phyloP scores from a whole-genome alignment of 2,888 invertebrate species.

The Sphaerophoria taeniata region DNA sequence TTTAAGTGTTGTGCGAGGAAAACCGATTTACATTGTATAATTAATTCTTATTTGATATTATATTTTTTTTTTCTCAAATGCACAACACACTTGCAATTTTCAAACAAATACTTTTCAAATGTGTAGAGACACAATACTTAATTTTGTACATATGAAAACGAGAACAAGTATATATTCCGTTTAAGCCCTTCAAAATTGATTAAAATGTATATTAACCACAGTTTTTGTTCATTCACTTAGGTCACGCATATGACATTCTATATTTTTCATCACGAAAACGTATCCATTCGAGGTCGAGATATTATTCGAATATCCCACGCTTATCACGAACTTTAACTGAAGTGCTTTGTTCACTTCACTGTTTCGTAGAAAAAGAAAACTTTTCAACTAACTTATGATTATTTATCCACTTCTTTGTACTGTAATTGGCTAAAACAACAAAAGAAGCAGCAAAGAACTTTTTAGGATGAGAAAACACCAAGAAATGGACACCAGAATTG shows the following conservation, averaged over 20 bases:
- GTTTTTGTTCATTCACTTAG: conserved; percentile 30
- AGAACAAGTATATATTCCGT: neutral
- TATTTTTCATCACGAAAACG: conserved; percentile 13
- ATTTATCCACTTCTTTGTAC: conserved; percentile 33
- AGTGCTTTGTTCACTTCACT: conserved; percentile 21
- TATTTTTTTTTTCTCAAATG: conserved; percentile 28
- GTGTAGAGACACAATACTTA: neutral
- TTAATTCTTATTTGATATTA: conserved; percentile 53
- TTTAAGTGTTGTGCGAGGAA: conserved; percentile 12
- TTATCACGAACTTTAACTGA: conserved; percentile 7
- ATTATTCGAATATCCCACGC: neutral
- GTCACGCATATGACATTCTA: conserved; percentile 39
- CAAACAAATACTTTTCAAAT: conserved; percentile 6
- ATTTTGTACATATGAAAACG: neutral
- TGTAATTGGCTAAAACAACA: conserved; percentile 6
- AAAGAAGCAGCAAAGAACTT: conserved; percentile 23
- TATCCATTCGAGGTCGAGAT: conserved; percentile 16
- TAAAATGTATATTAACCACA: conserved; percentile 20
- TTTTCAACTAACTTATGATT: conserved; percentile 36
- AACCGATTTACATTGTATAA: conserved; percentile 59
- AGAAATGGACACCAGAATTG: conserved; percentile 33
- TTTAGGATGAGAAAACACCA: conserved; percentile 26
- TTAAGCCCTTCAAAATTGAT: conserved; percentile 14
- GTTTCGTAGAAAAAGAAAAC: neutral
- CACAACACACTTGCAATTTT: conserved; percentile 37